Evolutionary conservation across 2,888 invertebrate genomes (phyloP), one percentile per base, ranked within the genome.

Genomic region (Tanypteryx hageni): DNA sequence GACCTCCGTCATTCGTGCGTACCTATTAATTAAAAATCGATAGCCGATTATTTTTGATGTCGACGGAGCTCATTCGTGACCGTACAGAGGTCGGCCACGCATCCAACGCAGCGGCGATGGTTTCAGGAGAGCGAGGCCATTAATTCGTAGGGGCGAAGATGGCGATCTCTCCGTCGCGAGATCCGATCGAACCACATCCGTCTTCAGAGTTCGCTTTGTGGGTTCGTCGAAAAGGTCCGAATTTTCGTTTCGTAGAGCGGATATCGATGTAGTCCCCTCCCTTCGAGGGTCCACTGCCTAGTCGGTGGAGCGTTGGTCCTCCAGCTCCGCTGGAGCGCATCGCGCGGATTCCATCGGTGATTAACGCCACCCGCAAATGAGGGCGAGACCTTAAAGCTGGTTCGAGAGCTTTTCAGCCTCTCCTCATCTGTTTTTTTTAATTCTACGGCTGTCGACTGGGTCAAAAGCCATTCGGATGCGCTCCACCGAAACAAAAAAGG

Each of bases 361-460:
- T 64, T 68, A 89, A 68, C 89, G 44, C 44, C 61, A n/a, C 61
- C 56, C 44, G 58, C 64, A 89, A 89, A 89, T 89, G 89, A 68
- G 89, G 44, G 76, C 64, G 44, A 64, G 61, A 61, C 10, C 89
- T 89, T 83, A 83, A 57, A 64, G 68, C 7, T 31, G 89, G 27
- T 68, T 68, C n/a, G 68, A 68, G 68, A 1, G 18, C 59, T 85
- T n/a, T 85, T 85, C 56, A 31, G n/a, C 84, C 18, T 18, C 84
- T 5, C 58, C 18, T 58, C 22, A 58, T 16, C 58, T 22, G 56
- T 85, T 85, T 22, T 58, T 61, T 57, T 56, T 83, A 64, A 64
- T 64, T 64, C 13, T 64, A 18, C 10, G 44, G n/a, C 44, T 14
- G n/a, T 11, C 10, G 44, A 57, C 44, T 14, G n/a, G 18, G 27